Percentiles rank a stretch among this genome's conserved stretches.
Conservation (phyloP, 2,797 vertebrate species). For the Aldrovandia affinis region DNA sequence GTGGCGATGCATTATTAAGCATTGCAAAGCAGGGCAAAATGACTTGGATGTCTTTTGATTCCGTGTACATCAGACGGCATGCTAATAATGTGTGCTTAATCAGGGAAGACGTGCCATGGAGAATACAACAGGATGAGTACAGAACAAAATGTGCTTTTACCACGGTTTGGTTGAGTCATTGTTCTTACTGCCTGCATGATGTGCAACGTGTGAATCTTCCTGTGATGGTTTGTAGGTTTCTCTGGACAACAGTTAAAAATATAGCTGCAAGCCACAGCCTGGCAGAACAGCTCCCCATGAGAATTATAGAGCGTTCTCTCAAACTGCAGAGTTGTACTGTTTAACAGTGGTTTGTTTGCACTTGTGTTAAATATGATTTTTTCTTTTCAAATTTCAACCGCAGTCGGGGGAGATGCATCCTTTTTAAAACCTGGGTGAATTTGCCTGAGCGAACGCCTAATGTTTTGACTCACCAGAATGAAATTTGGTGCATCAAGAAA, state of each 20-base stretch:
- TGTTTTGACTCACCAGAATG: too few relatives aligned
- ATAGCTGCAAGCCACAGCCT: too few relatives aligned
- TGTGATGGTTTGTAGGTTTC: background rate
- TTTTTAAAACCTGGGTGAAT: background rate
- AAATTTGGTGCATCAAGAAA: too few relatives aligned
- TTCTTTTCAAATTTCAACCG: background rate
- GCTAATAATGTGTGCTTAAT: conserved; percentile 7
- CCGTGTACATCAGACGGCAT: background rate
- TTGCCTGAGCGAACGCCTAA: too few relatives aligned
- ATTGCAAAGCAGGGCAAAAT: background rate
- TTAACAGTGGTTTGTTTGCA: background rate
- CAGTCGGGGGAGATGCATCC: background rate
- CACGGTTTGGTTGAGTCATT: background rate
- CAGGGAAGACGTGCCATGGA: conserved; percentile 28
- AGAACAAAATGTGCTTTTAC: background rate
- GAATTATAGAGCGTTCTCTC: too few relatives aligned
- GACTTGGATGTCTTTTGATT: background rate
- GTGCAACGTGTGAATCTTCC: background rate
- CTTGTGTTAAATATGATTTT: conserved; percentile 6
- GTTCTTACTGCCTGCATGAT: background rate
- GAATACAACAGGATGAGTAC: background rate
- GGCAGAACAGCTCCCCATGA: too few relatives aligned
- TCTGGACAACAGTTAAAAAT: background rate
- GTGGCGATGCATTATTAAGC: background rate
- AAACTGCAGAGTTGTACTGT: background rate